phyloP scores from a whole-genome alignment of 2,113 vertebrate genomes.

The Corydoras maculifer region DNA sequence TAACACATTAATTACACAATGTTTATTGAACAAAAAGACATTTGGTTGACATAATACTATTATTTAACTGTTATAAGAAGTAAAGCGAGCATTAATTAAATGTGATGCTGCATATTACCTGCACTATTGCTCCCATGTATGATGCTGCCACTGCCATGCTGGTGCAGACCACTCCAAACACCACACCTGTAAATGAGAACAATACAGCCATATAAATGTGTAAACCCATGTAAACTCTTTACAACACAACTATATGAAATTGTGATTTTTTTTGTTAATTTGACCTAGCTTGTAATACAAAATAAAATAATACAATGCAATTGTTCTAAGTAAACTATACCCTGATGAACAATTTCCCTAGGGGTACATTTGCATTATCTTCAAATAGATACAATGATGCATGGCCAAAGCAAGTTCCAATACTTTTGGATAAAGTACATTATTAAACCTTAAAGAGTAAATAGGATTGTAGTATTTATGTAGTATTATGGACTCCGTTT shows the following conservation, averaged over 20 bases:
- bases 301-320: too few relatives aligned
- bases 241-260: neutral
- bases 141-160: conserved; percentile 75
- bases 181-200: conserved; percentile 60
- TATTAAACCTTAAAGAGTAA: too few relatives aligned
- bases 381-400: too few relatives aligned
- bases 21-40: neutral
- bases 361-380: too few relatives aligned
- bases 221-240: neutral
- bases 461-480: too few relatives aligned
- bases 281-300: too few relatives aligned
- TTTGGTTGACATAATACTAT: neutral
- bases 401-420: too few relatives aligned
- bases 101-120: conserved; percentile 59
- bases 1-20: neutral
- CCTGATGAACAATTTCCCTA: too few relatives aligned
- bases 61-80: neutral
- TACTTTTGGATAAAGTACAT: too few relatives aligned
- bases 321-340: too few relatives aligned
- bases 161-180: conserved; percentile 74
- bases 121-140: conserved; percentile 70
- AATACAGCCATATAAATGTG: neutral
- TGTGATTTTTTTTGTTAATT: too few relatives aligned
- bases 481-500: too few relatives aligned
- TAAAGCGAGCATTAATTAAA: neutral